phyloP scores from a whole-genome alignment of 2,797 vertebrate species.

The Malurus leucopterus region DNA sequence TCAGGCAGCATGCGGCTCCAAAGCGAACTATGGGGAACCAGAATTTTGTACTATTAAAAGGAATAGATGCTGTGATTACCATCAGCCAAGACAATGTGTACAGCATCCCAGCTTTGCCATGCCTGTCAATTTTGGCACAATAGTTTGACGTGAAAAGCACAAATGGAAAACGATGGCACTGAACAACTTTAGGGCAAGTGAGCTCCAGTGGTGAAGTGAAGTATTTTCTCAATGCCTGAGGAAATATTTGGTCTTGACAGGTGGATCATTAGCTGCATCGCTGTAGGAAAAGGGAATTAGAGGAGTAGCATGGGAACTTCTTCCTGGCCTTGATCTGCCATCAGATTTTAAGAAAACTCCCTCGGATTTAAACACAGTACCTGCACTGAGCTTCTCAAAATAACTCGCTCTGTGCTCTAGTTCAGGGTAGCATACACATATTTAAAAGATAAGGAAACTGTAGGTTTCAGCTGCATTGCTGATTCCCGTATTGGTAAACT shows the following conservation, averaged over 20 bases:
- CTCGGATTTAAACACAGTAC: background rate
- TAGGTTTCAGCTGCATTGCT: background rate
- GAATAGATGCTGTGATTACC: background rate
- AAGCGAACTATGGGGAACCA: background rate
- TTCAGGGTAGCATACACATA: too few relatives aligned
- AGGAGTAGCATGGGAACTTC: background rate
- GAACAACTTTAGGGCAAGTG: background rate
- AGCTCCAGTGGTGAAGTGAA: background rate
- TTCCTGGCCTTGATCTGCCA: background rate
- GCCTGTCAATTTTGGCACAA: constrained; percentile 20
- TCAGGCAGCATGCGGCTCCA: background rate
- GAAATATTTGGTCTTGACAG: constrained; percentile 6
- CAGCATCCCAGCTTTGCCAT: background rate
- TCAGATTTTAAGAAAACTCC: background rate
- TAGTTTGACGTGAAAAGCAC: background rate
- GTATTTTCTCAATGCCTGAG: background rate
- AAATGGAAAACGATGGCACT: background rate
- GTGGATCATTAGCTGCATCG: background rate
- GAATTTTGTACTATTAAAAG: background rate
- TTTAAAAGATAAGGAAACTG: background rate
- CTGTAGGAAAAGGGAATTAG: background rate
- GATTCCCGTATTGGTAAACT: background rate
- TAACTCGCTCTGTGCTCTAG: background rate
- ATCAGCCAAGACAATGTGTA: background rate
- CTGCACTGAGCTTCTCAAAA: background rate